These are phyloP conservation scores for Tricholaema leucomelas DNA, from an alignment of 2,113 vertebrate genomes.

Conservation along the genomic window DNA sequence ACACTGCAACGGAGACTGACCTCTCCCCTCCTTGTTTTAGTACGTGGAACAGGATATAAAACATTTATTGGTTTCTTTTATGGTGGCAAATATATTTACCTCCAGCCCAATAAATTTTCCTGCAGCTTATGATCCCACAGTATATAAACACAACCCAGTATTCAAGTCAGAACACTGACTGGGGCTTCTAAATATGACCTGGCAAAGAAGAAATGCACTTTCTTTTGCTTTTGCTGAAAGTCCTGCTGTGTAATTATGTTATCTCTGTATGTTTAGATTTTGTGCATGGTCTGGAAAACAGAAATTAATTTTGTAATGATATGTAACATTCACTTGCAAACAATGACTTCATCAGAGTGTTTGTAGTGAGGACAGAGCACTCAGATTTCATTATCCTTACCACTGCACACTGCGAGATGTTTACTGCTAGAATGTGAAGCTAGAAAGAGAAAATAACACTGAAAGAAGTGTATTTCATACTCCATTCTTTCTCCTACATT, in stretches of 20 bases:
- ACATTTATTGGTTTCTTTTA: background rate
- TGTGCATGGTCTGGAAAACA: background rate
- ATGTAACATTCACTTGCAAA: background rate
- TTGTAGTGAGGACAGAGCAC: background rate
- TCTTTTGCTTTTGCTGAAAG: background rate
- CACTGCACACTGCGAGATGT: slow-evolving; percentile 9
- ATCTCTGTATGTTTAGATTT: background rate
- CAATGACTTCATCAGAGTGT: slow-evolving; percentile 29
- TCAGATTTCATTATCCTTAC: background rate
- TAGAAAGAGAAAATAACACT: slow-evolving; percentile 15
- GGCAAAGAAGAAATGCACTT: background rate
- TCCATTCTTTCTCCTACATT: background rate
- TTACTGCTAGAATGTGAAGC: slow-evolving; percentile 3
- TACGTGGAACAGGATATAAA: rapidly evolving
- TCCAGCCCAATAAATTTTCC: background rate
- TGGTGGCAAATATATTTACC: background rate
- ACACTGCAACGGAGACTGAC: background rate
- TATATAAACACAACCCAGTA: background rate
- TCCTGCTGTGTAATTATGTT: background rate
- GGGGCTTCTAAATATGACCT: background rate
- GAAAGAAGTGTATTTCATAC: background rate
- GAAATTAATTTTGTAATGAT: slow-evolving; percentile 12
- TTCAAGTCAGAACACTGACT: background rate
- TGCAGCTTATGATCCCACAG: background rate
- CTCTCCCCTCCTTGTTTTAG: background rate